Evolutionary conservation across 2,888 invertebrate species (phyloP).

Genomic region (Serripes groenlandicus): DNA sequence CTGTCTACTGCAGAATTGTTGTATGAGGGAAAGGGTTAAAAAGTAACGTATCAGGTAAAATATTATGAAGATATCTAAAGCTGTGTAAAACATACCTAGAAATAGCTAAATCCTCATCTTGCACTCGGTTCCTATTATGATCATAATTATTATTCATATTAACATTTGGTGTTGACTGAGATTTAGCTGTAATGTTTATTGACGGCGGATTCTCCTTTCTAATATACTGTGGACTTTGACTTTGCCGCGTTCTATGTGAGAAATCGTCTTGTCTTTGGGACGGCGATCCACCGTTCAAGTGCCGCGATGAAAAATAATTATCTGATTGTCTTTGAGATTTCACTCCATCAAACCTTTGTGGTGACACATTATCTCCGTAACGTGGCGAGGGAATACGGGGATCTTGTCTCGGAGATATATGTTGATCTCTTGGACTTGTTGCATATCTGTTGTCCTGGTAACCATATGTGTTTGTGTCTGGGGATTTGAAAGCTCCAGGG

Average conservation of each 20-base stretch:
- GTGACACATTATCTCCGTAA: constrained; percentile 48
- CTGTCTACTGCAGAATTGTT: too few species aligned
- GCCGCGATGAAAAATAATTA: constrained; percentile 33
- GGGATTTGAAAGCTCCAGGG: constrained; percentile 79
- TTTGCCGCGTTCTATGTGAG: constrained; percentile 44
- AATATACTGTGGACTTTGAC: constrained; percentile 70
- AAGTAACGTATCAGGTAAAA: too few species aligned
- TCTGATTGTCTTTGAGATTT: constrained; percentile 66
- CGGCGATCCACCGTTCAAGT: constrained; percentile 61
- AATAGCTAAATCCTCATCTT: constrained; percentile 81
- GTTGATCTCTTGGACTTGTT: constrained; percentile 57
- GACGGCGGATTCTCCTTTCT: constrained; percentile 63
- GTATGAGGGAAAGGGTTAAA: too few species aligned
- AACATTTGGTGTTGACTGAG: constrained; percentile 61
- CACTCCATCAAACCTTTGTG: constrained; percentile 49
- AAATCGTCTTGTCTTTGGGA: constrained; percentile 45
- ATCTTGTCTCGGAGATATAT: constrained; percentile 58
- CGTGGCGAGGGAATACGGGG: constrained; percentile 46
- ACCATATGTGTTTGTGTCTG: constrained; percentile 40
- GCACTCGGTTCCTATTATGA: constrained; percentile 56
- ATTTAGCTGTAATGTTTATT: constrained; percentile 63
- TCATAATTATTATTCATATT: constrained; percentile 45
- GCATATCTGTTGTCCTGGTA: constrained; percentile 59
- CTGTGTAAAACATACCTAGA: constrained; percentile 72
- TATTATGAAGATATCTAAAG: too few species aligned